phyloP scores from a whole-genome alignment of 2,113 vertebrate genomes.

The Bos indicus region DNA sequence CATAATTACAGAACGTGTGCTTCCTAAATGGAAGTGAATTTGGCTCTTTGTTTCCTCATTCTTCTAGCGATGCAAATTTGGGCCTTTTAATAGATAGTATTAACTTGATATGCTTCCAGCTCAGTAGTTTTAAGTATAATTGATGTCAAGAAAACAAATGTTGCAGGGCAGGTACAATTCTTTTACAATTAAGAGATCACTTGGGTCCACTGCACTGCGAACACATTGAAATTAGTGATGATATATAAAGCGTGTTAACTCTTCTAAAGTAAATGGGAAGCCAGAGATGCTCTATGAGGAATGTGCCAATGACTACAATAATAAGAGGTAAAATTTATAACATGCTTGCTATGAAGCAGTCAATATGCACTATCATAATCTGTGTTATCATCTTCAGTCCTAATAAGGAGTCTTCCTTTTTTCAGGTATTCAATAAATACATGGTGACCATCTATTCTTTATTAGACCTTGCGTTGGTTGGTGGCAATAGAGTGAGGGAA shows the following conservation, averaged over 20 bases:
- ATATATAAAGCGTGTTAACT: not conserved
- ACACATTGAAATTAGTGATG: not conserved
- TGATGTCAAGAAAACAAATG: not conserved
- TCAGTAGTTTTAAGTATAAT: not conserved
- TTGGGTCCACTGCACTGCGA: not conserved
- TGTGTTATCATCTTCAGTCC: not conserved
- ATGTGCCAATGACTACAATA: not conserved
- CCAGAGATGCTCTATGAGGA: not conserved
- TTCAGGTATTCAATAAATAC: not conserved
- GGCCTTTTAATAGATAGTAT: not conserved
- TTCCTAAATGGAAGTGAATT: not conserved
- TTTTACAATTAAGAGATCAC: not conserved
- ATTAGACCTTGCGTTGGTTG: not conserved
- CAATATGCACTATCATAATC: not conserved
- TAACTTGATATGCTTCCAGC: not conserved
- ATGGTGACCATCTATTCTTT: not conserved
- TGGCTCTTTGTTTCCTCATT: not conserved
- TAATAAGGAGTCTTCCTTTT: not conserved
- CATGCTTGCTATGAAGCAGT: not conserved
- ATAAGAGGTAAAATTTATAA: not conserved
- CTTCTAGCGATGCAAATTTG: not conserved
- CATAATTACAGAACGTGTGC: not conserved
- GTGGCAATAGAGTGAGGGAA: not conserved
- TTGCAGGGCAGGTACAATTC: not conserved
- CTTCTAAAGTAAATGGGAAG: not conserved